Evolutionary conservation across 2,113 vertebrate genomes (phyloP), one percentile per base, ranked within the genome.

Genomic region (Cyphomyrus discorhynchus): DNA sequence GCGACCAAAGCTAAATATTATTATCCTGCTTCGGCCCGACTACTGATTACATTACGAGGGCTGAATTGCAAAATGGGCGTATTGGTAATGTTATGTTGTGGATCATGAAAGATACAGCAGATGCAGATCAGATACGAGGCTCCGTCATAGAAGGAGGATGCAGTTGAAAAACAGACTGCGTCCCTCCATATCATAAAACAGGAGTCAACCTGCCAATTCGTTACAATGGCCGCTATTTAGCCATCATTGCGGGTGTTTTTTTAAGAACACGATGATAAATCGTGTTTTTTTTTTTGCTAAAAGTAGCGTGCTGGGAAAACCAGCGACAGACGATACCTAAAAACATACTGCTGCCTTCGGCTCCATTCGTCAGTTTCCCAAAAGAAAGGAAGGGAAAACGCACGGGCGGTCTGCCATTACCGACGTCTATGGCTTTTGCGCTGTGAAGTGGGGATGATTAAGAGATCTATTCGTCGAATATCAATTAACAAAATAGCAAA

Each of bases 11-110:
- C 83, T 86, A 86, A 86, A 86, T 27, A 86, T 27, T 85, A 49
- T 86, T 86, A 86, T 86, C 83, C 24, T 50, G 21, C n/a, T 13
- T 86, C 47, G n/a, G 24, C 24, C 47, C 45, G 24, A 13, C 83
- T 49, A 15, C 83, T 86, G 83, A 86, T 86, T 86, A 50, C 24
- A 86, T 86, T 86, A 50, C 46, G 24, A 84, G 39, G 80, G 80
- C 80, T 83, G 80, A 46, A 24, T 24, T 83, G 9, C 62, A 66
- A 27, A 66, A 77, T 74, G 27, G 27, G 27, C 46, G 42, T 84
- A 49, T 84, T 49, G 42, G 15, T 46, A 46, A 84, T 86, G 83
- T 49, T n/a, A 49, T 49, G 80, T 84, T 21, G 83, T 27, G 83
- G 11, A 86, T 84, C 82, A 24, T 49, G 10, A 84, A 13, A 39